Conservation (phyloP, 2,113 vertebrate genomes). For the Hirundichthys speculiger region DNA sequence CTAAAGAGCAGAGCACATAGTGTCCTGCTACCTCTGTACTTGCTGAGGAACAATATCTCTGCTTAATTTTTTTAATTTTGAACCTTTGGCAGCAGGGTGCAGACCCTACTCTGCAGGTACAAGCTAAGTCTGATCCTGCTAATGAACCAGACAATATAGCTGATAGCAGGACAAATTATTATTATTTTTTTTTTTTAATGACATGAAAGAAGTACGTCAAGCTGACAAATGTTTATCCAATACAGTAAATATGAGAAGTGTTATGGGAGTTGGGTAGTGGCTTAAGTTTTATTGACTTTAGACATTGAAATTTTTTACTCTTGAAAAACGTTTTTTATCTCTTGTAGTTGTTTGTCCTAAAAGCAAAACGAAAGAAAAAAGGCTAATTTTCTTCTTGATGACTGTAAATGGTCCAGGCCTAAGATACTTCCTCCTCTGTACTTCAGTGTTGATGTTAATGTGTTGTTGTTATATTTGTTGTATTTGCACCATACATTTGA, state of each 20-base stretch:
- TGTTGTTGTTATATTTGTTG: too few species aligned
- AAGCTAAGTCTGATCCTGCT: not conserved
- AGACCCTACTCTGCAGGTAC: not conserved
- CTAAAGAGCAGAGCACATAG: not conserved
- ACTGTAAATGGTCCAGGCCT: too few species aligned
- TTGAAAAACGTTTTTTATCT: too few species aligned
- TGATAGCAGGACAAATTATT: too few species aligned
- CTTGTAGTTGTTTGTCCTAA: too few species aligned
- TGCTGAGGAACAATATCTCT: conserved; percentile 9
- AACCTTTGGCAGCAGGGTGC: conserved; percentile 10
- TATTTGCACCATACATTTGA: too few species aligned
- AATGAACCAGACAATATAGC: not conserved
- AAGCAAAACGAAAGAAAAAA: too few species aligned
- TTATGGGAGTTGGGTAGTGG: too few species aligned
- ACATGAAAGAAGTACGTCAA: not conserved
- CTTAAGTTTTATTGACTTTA: too few species aligned
- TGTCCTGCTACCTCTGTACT: conserved; percentile 1
- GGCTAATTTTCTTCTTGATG: too few species aligned
- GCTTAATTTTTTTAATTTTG: conserved; percentile 11
- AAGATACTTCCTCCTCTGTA: not conserved
- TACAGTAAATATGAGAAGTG: not conserved
- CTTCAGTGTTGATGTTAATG: too few species aligned
- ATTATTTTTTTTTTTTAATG: not conserved
- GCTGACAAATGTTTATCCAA: not conserved
- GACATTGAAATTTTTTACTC: too few species aligned